Percentiles rank a stretch among this genome's conserved stretches.
These are phyloP conservation scores for Atrichornis clamosus DNA, from an alignment of 2,113 vertebrate species.

Conservation along the genomic window DNA sequence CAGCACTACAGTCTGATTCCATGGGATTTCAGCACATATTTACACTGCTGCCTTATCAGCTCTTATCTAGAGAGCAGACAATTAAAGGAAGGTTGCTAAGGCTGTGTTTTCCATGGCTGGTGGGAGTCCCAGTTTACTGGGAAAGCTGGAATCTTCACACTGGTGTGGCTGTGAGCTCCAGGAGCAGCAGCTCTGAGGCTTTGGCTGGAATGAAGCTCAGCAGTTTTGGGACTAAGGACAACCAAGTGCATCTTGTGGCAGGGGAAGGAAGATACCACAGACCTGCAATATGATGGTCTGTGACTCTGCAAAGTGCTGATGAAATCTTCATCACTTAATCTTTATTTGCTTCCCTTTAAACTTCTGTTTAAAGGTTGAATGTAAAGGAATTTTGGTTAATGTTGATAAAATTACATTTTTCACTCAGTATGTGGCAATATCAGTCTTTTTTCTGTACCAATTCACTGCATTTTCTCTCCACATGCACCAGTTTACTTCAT, in stretches of 20 bases:
- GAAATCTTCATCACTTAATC: neutral
- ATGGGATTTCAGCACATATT: neutral
- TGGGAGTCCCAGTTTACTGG: neutral
- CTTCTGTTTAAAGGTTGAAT: neutral
- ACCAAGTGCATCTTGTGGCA: neutral
- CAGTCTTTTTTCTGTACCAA: neutral
- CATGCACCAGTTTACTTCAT: neutral
- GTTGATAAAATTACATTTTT: neutral
- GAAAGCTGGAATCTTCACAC: neutral
- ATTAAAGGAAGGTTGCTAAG: slow-evolving; percentile 13
- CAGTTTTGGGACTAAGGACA: neutral
- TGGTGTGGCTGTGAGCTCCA: neutral
- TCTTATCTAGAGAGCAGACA: neutral
- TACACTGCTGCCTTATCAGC: neutral
- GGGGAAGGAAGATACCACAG: neutral
- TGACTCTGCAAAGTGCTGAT: neutral
- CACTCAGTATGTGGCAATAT: neutral
- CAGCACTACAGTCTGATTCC: neutral
- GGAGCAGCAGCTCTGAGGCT: neutral
- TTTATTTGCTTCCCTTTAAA: neutral
- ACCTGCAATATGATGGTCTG: neutral
- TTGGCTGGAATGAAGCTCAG: neutral
- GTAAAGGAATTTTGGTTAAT: neutral
- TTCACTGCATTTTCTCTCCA: neutral
- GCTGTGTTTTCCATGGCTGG: slow-evolving; percentile 1